Conservation (phyloP, 2,888 invertebrate species). For the Eilema sororculum region DNA sequence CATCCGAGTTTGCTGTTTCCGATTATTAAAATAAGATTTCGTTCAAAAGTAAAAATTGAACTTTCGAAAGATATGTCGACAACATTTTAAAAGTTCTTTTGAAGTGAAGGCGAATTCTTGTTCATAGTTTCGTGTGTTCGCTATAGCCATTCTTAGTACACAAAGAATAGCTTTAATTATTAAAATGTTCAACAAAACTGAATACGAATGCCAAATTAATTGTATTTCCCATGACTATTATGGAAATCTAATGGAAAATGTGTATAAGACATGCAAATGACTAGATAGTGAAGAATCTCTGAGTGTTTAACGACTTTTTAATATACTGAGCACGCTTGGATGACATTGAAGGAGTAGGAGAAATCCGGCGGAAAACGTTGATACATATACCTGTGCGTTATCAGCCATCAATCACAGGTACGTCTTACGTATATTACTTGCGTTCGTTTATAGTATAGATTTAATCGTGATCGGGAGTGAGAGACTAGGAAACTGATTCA, state of each 20-base stretch:
- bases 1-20: not conserved
- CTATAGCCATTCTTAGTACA: not conserved
- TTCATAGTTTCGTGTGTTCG: not conserved
- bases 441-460: not conserved
- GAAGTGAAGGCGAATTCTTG: not conserved
- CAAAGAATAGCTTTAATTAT: slow-evolving; percentile 18
- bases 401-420: slow-evolving; percentile 42
- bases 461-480: not conserved
- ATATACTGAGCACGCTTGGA: slow-evolving; percentile 73
- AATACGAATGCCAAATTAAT: slow-evolving; percentile 24
- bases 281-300: slow-evolving; percentile 41
- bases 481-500: not conserved
- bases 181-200: slow-evolving; percentile 15
- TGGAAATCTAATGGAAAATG: slow-evolving; percentile 38
- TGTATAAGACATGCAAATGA: slow-evolving; percentile 45
- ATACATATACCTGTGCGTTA: slow-evolving; percentile 58
- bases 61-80: not conserved
- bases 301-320: slow-evolving; percentile 68
- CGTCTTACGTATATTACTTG: slow-evolving; percentile 1
- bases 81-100: not conserved
- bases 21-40: not conserved
- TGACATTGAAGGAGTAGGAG: slow-evolving; percentile 67
- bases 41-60: not conserved
- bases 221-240: slow-evolving; percentile 26
- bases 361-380: slow-evolving; percentile 77